Base-by-base conservation (phyloP, 2,888 invertebrate genomes). In the Neoascia interrupta region DNA sequence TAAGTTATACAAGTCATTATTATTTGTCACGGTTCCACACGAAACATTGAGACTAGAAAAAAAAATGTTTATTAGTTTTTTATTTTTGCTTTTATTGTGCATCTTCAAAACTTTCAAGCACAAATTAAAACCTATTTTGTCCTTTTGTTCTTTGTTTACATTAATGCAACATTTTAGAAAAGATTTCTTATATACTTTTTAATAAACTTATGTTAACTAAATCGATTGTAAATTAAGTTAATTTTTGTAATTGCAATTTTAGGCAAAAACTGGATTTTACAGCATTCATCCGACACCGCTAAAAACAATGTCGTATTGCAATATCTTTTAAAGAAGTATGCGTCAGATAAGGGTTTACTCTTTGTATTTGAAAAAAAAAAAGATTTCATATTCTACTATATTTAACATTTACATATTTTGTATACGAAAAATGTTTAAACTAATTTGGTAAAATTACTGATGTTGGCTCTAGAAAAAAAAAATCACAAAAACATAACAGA, bases 211-310 rank as follows among this genome's bases (percentile, higher is more conserved):
- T 31, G 31, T 43, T 73, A 41, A 72, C 81, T 74, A 45, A 68
- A 75, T 69, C 70, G 66, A 75, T 73, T 69, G 81, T 81, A 85
- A 86, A 86, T 87, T 84, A 84, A 88, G 87, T 87, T 86, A 86
- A 86, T 86, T 87, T 88, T 87, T 89, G 87, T 87, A 88, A 88
- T 88, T 88, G 88, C 88, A 89, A 88, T 88, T 88, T 86, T 86
- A 92, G 92, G 96, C 82, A 99, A 99, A 90, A 96, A 96, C 83
- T 99, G 99, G 99, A 98, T 99, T 88, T 93, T 99, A 86, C 95
- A 95, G 86, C 94, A 97, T 90, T 95, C 97, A 66, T 92, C 93
- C 41, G 93, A 94, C 81, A 92, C 94, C 84, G 92, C 93, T 85
- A 94, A 96, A 84, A 95, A 96, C 87, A 93, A 95, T 90, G 94